Percentiles rank a stretch among this genome's conserved stretches.
Conservation (phyloP, 2,113 vertebrate species). For the Astur gentilis region DNA sequence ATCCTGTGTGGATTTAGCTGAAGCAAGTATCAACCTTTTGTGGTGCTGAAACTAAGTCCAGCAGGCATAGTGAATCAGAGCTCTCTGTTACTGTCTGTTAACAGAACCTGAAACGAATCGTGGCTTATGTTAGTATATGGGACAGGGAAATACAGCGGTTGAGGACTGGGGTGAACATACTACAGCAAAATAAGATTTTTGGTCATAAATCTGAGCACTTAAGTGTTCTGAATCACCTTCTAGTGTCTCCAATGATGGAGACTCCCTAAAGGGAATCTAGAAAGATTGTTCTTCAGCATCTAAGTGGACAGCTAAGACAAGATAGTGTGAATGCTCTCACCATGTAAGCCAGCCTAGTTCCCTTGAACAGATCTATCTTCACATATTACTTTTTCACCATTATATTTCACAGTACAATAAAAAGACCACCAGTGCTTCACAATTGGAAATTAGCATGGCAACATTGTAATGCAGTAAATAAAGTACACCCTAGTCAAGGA, state of each 20-base stretch:
- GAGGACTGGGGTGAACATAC: neutral
- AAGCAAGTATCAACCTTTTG: neutral
- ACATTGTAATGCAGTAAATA: neutral
- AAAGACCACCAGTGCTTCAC: neutral
- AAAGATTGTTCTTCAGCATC: neutral
- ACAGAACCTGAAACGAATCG: neutral
- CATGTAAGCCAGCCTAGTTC: neutral
- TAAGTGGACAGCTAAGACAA: neutral
- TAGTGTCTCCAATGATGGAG: neutral
- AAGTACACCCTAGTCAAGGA: neutral
- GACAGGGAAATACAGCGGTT: neutral
- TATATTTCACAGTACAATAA: neutral
- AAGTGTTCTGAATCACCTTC: neutral
- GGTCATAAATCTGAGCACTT: neutral
- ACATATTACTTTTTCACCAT: fast-evolving
- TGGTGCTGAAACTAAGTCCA: neutral
- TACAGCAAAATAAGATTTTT: neutral
- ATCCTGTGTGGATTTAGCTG: neutral
- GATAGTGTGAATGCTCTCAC: neutral
- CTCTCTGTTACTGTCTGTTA: neutral
- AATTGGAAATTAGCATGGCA: neutral
- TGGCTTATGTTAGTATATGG: neutral
- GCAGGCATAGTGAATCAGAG: neutral
- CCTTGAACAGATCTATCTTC: neutral
- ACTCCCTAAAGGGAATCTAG: neutral